Evolutionary conservation across 2,113 vertebrate genomes (phyloP), one percentile per base, ranked within the genome.

Genomic region (Phrynocephalus versicolor): DNA sequence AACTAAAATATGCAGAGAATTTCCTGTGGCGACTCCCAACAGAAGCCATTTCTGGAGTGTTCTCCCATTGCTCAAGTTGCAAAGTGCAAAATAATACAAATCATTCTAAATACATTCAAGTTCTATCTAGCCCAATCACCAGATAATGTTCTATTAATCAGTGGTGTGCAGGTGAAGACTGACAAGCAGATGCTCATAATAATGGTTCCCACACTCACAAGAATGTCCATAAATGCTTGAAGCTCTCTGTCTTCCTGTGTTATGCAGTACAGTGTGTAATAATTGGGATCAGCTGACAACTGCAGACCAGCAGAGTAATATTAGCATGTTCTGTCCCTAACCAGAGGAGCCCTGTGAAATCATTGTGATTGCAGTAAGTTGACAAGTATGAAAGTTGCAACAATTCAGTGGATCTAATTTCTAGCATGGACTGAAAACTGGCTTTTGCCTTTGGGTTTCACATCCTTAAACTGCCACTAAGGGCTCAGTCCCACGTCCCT

Each of bases 131-230:
- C n/a, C 23, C 9, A 23, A 51, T 83, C 86, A 83, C 78, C 83
- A 55, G 79, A 88, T 89, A 86, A n/a, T 57, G 19, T 65, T 71
- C 45, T 57, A 62, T 85, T 51, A 14, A 57, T 15, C 15, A 51
- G 64, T 67, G 25, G 30, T 67, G 30, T 12, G 30, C 10, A 9
- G 27, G 25, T 5, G 27, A 27, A 30, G 25, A 27, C 27, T 27
- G 64, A 67, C 27, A 30, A 12, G 64, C 64, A 67, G 64, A 30
- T 30, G 27, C 25, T 67, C 64, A 67, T 67, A 8, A 67, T 12
- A n/a, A 67, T 30, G 64, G 25, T 67, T 67, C 64, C 64, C 64
- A 67, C 9, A 67, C 64, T 25, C 62, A 8, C 62, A 65, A 65
- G 18, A 65, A 27, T 1, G 23, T 65, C 8, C 30, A 67, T 67